These are phyloP conservation scores for Macaria liturata DNA, from an alignment of 2,888 invertebrate genomes.

Conservation along the genomic window DNA sequence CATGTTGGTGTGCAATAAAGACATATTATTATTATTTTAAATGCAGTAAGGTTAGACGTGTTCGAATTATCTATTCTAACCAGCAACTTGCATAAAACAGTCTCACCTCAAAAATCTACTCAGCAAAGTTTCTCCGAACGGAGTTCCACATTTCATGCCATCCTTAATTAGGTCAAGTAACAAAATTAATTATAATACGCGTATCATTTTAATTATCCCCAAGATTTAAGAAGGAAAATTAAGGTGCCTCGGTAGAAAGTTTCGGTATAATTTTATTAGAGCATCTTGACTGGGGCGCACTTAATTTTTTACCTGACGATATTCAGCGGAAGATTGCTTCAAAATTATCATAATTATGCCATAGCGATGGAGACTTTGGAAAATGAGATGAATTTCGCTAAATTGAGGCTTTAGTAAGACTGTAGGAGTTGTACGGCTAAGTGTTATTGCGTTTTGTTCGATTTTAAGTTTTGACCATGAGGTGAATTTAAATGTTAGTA, in stretches of 20 bases:
- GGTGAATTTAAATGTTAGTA: no score
- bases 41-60: no score
- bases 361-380: constrained; percentile 13
- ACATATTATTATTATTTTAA: no score
- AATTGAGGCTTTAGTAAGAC: constrained; percentile 16
- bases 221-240: constrained; percentile 21
- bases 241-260: constrained; percentile 17
- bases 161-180: constrained; percentile 33
- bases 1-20: no score
- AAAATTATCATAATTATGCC: constrained; percentile 25
- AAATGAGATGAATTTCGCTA: constrained; percentile 21
- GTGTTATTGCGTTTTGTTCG: no score
- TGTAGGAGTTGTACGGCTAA: neutral
- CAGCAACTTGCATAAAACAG: no score
- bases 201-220: constrained; percentile 25
- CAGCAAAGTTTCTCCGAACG: neutral
- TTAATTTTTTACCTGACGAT: constrained; percentile 26
- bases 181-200: constrained; percentile 18
- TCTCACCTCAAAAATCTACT: no score
- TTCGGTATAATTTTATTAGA: constrained; percentile 22
- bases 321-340: constrained; percentile 17
- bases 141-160: neutral
- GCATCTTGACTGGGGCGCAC: constrained; percentile 13
- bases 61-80: no score
- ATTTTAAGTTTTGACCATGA: no score